phyloP scores from a whole-genome alignment of 2,113 vertebrate species.

The Trogon melanurus region DNA sequence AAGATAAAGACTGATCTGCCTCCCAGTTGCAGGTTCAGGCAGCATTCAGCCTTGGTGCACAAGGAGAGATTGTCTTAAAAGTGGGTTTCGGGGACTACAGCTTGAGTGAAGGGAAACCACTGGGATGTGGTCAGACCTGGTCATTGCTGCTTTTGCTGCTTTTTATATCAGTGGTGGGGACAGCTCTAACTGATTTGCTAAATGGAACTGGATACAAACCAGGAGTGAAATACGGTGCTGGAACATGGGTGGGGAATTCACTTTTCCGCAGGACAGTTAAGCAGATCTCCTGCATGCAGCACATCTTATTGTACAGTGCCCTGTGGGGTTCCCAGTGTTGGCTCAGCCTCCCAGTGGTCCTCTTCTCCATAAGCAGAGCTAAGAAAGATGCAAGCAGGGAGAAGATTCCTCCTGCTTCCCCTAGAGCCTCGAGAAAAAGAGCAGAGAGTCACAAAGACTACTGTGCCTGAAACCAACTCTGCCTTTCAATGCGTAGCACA shows the following conservation, averaged over 20 bases:
- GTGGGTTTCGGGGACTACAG: background rate
- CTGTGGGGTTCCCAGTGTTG: background rate
- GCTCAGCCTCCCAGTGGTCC: background rate
- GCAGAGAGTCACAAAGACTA: background rate
- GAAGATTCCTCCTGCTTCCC: background rate
- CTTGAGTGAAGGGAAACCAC: rapidly evolving
- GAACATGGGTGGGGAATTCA: background rate
- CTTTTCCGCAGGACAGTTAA: background rate
- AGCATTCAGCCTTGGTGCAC: background rate
- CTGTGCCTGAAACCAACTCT: background rate
- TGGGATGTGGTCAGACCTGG: background rate
- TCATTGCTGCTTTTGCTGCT: background rate
- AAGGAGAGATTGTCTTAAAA: background rate
- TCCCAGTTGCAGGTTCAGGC: background rate
- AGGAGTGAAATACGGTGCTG: background rate
- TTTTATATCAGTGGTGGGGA: background rate
- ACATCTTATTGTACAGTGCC: background rate
- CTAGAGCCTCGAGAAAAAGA: background rate
- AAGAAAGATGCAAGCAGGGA: background rate
- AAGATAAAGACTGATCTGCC: background rate
- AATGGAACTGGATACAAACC: background rate
- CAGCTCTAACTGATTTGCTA: background rate
- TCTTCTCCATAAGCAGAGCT: background rate
- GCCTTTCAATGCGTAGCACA: background rate
- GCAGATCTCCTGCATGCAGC: background rate